These are phyloP conservation scores for Takifugu bimaculatus DNA, from an alignment of 2,113 vertebrate genomes.

Conservation along the genomic window DNA sequence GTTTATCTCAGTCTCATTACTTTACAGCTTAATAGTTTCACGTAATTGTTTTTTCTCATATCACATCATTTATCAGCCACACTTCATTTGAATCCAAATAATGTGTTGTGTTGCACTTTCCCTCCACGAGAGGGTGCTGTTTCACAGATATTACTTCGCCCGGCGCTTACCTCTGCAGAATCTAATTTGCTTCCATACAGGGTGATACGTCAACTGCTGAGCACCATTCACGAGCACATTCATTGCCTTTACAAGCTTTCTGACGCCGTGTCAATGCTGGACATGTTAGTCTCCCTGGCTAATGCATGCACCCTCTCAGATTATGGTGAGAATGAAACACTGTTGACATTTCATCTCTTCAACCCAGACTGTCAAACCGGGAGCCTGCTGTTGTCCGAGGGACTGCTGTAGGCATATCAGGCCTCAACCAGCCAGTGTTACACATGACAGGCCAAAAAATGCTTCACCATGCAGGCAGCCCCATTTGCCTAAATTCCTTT, in stretches of 20 bases:
- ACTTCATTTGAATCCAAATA: no score
- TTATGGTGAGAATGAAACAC: slow-evolving; percentile 77
- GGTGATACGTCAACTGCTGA: slow-evolving; percentile 87
- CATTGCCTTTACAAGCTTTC: slow-evolving; percentile 95
- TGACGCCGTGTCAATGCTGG: slow-evolving; percentile 93
- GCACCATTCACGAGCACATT: slow-evolving; percentile 84
- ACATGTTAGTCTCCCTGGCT: slow-evolving; percentile 93
- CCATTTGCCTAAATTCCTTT: slow-evolving; percentile 17
- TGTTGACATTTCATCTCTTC: neutral
- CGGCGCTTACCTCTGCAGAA: neutral
- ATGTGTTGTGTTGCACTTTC: neutral
- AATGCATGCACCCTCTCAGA: slow-evolving; percentile 90
- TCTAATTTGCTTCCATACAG: slow-evolving; percentile 67
- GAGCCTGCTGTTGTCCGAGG: slow-evolving; percentile 26
- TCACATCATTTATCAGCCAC: neutral
- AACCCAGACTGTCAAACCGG: slow-evolving; percentile 20
- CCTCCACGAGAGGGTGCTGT: slow-evolving; percentile 50
- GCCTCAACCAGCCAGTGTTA: slow-evolving; percentile 12
- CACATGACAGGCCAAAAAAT: slow-evolving; percentile 17
- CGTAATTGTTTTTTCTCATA: neutral
- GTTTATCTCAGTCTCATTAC: slow-evolving; percentile 35
- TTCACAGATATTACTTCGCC: neutral
- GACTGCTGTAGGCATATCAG: slow-evolving; percentile 18
- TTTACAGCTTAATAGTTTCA: slow-evolving; percentile 9
- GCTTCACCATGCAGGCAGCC: slow-evolving; percentile 18